Evolutionary conservation across 2,797 vertebrate species (phyloP).

Genomic region (Emydoidea blandingii): DNA sequence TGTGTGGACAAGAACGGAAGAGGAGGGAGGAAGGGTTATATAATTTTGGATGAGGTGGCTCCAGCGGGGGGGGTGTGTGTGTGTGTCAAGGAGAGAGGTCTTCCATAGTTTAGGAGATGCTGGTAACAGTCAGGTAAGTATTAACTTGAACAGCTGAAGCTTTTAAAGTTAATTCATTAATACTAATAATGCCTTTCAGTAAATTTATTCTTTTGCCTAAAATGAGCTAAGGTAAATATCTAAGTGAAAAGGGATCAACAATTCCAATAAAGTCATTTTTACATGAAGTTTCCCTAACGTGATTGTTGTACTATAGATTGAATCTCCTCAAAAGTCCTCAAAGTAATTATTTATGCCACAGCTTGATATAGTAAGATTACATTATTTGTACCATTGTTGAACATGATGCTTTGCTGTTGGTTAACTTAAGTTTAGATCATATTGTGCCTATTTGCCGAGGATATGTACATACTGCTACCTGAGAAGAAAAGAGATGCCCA

Average conservation of each 20-base stretch:
- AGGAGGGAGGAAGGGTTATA: not conserved
- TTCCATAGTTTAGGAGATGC: not conserved
- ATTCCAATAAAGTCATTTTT: not conserved
- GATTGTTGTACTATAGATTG: not conserved
- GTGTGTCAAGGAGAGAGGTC: not conserved
- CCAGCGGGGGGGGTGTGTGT: too few species aligned
- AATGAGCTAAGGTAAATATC: not conserved
- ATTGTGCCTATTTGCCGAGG: not conserved
- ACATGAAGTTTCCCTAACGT: not conserved
- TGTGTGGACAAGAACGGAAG: not conserved
- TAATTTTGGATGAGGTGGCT: rapidly evolving
- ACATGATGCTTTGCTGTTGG: not conserved
- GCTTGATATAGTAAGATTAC: not conserved
- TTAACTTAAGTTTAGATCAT: not conserved
- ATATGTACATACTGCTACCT: not conserved
- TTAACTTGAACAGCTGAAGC: not conserved
- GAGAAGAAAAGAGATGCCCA: not conserved
- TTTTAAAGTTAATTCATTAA: not conserved
- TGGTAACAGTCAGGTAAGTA: not conserved
- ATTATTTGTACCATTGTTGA: not conserved
- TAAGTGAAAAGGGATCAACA: too few species aligned
- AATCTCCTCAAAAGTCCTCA: not conserved
- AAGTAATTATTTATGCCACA: not conserved
- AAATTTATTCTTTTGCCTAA: not conserved
- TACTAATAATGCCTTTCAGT: not conserved